Evolutionary conservation across 2,888 invertebrate species (phyloP), one percentile per base, ranked within the genome.

Genomic region (Leptinotarsa haldemani): DNA sequence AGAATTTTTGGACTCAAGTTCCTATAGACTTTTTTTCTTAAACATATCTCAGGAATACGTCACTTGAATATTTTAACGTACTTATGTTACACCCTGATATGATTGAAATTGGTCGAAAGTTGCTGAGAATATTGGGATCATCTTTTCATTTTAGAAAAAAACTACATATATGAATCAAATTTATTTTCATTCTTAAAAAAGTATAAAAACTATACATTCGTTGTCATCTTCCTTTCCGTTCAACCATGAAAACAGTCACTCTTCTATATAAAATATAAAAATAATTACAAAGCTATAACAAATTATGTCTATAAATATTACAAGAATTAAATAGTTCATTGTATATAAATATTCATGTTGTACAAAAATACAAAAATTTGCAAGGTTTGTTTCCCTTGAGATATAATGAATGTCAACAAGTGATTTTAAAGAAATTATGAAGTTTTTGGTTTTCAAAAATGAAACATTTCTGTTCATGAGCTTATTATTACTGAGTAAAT

Each of bases 171-270:
- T 52, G 40, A 22, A 30, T 67, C 30, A 16, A 18, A 65, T 69
- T 69, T 75, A 77, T 78, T 80, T 77, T 80, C 79, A 81, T 79
- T 77, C 78, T 78, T 79, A 79, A 74, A 80, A 78, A 77, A 73
- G 68, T 80, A 78, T 79, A 79, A 77, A 77, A 74, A 77, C 68
- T 73, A 75, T 65, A 64, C 65, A 65, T 22, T 56, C 68, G 18
- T 47, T 46, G 16, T 70, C 52, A 70, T 40, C 16, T 46, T 22
- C 56, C 20, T 70, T 25, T 47, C 70, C 71, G 73, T 72, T 47
- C 75, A 79, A 72, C 74, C 75, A 76, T 75, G 75, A 65, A 66
- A 73, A 68, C 73, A 70, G 16, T 68, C 68, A 61, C 63, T 20
- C 70, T 52, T 53, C n/a, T 66, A 30, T 61, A 61, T 30, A 46